These are phyloP conservation scores for Sigmodon hispidus DNA, from an alignment of 2,113 vertebrate species.

Conservation along the genomic window DNA sequence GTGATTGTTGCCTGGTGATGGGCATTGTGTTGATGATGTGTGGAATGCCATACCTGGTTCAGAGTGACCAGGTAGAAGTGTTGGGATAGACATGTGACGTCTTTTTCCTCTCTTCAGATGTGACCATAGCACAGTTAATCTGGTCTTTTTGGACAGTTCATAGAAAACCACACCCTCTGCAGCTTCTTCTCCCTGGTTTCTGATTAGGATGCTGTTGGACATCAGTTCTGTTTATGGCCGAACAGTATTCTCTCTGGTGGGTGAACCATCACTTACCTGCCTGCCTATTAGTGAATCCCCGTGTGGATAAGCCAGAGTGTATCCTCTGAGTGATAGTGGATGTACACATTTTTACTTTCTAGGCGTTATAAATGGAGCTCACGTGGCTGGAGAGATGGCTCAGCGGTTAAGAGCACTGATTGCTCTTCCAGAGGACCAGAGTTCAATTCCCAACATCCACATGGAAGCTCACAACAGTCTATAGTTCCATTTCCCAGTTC, in stretches of 20 bases:
- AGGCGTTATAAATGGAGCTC: neutral
- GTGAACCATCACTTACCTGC: accelerated
- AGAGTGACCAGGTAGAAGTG: accelerated
- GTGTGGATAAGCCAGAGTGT: accelerated
- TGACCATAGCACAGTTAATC: accelerated
- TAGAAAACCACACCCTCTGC: accelerated
- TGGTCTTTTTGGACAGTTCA: neutral
- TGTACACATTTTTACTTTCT: neutral
- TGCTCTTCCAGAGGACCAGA: too few relatives aligned
- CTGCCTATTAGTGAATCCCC: neutral
- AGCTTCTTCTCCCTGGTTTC: neutral
- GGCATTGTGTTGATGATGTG: accelerated
- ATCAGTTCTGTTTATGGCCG: too few relatives aligned
- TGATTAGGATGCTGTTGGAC: too few relatives aligned
- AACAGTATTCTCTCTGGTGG: accelerated
- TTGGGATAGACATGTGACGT: accelerated
- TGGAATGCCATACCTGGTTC: accelerated
- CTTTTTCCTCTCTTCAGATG: too few relatives aligned
- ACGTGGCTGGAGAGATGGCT: too few relatives aligned
- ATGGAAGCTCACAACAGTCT: too few relatives aligned
- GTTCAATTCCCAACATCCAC: too few relatives aligned
- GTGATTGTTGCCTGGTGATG: accelerated
- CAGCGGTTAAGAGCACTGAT: too few relatives aligned
- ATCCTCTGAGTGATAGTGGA: neutral
- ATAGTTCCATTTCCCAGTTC: too few relatives aligned